Evolutionary conservation across 2,797 vertebrate genomes (phyloP).

Genomic region (Acanthopagrus latus): DNA sequence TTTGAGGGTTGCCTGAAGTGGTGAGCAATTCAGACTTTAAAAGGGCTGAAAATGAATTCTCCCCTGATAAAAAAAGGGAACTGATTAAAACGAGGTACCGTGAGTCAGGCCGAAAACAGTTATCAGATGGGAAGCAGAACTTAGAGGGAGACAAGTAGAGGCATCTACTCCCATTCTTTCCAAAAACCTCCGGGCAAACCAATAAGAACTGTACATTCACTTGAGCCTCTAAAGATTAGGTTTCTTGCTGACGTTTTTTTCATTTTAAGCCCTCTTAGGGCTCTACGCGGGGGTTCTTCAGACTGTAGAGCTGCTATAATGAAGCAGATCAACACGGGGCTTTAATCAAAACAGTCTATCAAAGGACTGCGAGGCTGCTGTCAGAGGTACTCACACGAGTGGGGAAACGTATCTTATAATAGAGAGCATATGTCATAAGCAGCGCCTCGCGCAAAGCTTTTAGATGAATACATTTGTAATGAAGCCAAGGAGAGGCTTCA

Average conservation of each 20-base stretch:
- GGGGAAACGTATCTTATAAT: slow-evolving; percentile 38
- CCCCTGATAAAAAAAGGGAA: slow-evolving; percentile 31
- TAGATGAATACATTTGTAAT: slow-evolving; percentile 22
- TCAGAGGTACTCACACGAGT: slow-evolving; percentile 43
- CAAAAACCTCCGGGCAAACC: slow-evolving; percentile 68
- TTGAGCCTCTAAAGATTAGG: slow-evolving; percentile 60
- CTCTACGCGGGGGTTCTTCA: slow-evolving; percentile 61
- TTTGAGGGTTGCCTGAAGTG: slow-evolving; percentile 44
- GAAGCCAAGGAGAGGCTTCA: slow-evolving; percentile 20
- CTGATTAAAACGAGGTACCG: slow-evolving; percentile 51
- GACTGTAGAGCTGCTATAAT: slow-evolving; percentile 44
- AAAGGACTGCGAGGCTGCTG: slow-evolving; percentile 59
- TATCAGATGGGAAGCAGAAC: slow-evolving; percentile 62
- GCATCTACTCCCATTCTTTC: slow-evolving; percentile 51
- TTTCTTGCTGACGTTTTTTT: slow-evolving; percentile 65
- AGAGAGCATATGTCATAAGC: slow-evolving; percentile 44
- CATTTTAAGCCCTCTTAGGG: slow-evolving; percentile 59
- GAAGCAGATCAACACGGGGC: slow-evolving; percentile 52
- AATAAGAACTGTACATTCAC: slow-evolving; percentile 67
- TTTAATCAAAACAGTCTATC: slow-evolving; percentile 76
- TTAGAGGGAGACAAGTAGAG: slow-evolving; percentile 73
- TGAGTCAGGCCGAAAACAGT: slow-evolving; percentile 63
- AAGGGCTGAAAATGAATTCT: slow-evolving; percentile 30
- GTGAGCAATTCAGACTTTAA: slow-evolving; percentile 44
- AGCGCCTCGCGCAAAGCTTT: slow-evolving; percentile 11